A percentile compares a stretch with the other conserved stretches of the same genome.
Evolutionary conservation across 2,113 vertebrate species (phyloP).

Genomic region (Ammodytes marinus): DNA sequence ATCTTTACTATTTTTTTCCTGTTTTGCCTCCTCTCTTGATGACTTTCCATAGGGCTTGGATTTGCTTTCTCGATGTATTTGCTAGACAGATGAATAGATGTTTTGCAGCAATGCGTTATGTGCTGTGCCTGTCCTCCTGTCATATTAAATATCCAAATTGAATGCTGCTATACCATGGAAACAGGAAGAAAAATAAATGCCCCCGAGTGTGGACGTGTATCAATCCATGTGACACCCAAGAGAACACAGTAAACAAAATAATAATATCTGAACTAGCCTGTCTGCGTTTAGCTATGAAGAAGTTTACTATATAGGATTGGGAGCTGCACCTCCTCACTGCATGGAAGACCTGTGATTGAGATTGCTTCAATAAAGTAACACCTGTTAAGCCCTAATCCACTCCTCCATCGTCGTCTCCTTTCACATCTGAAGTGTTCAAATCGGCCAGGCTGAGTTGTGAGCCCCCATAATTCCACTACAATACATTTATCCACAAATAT

Average conservation of each 20-base stretch:
- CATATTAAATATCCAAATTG: slow-evolving; percentile 46
- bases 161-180: not conserved
- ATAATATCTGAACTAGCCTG: too few relatives aligned
- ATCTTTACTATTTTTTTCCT: slow-evolving; percentile 58
- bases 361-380: too few relatives aligned
- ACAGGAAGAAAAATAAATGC: not conserved
- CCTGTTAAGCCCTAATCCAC: too few relatives aligned
- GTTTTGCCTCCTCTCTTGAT: slow-evolving; percentile 49
- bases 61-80: slow-evolving; percentile 60
- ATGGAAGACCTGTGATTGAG: too few relatives aligned
- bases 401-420: too few relatives aligned
- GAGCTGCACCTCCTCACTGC: too few relatives aligned
- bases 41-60: slow-evolving; percentile 43
- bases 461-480: too few relatives aligned
- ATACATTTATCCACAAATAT: too few relatives aligned
- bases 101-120: slow-evolving; percentile 54
- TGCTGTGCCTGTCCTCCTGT: slow-evolving; percentile 9
- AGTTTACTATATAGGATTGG: too few relatives aligned
- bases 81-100: slow-evolving; percentile 62
- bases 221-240: not conserved
- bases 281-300: too few relatives aligned
- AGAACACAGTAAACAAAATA: not conserved
- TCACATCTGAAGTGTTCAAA: too few relatives aligned
- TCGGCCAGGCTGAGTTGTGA: too few relatives aligned
- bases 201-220: not conserved